Base-by-base conservation (phyloP, 2,797 vertebrate genomes). In the Brachyrhaphis roseni region DNA sequence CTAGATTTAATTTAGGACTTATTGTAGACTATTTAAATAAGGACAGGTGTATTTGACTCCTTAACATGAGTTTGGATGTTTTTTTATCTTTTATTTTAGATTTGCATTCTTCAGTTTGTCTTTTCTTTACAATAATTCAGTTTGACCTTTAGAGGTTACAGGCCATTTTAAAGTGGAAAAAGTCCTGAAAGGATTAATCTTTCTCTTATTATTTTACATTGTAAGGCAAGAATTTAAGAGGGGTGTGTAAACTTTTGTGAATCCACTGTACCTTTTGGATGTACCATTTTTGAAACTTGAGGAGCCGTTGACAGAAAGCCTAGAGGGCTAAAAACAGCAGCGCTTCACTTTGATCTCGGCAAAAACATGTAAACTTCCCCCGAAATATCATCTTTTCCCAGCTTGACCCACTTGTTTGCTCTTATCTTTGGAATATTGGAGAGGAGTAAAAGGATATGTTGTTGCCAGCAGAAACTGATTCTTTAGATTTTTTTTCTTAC, bases 381-480 rank as follows among this genome's bases (percentile, higher is more conserved):
- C 89, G 90, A 91, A 90, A 88, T 84, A 88, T 91, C 86, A 87
- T 90, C 90, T 88, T 87, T 57, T 76, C 89, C 85, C 82, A 88
- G 88, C 84, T 91, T 93, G 92, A 92, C 92, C 93, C 80, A 91
- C 91, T 93, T 93, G 92, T 94, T 93, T 88, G 86, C 87, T 90
- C 87, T 90, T 89, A 90, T 92, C 89, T 90, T 68, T 77, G 83
- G 86, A 78, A 75, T 78, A 87, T 91, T 89, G 88, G 89, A 88
- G 86, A 86, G 90, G 90, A 90, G 90, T 87, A 82, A 84, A 89
- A 90, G 89, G 86, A 86, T 82, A 85, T 81, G 87, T 84, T 72
- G 78, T 75, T 81, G 82, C 81, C 39, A 74, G 78, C 79, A 68
- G 72, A 86, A 91, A 90, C 85, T 62, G 84, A 88, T 85, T 89